Base-by-base conservation (phyloP, 1,140 invertebrate species). In the Drosophila dunni region DNA sequence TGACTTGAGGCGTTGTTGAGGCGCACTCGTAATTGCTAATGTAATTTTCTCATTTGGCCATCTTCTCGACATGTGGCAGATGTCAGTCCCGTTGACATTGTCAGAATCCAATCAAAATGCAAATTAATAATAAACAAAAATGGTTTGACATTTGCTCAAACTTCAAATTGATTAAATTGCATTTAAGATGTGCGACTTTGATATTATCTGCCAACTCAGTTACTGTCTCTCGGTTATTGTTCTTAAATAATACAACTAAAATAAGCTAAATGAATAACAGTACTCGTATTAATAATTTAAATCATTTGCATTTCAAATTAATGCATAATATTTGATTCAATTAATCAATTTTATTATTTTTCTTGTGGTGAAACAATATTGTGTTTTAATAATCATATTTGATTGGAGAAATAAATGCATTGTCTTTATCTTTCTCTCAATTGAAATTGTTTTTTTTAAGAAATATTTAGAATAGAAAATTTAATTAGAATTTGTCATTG, bases 61-160 rank as follows among this genome's bases (percentile, higher is more conserved):
- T 78, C 6, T 79, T 80, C 68, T 78, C 65, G 70, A 66, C 65
- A 77, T 74, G 83, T 76, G 72, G 61, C 61, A 61, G 64, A 77
- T 88, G 83, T 79, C 83, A 88, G 65, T 50, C 33, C 33, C 57
- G 67, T 77, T 88, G 83, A 82, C 83, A 82, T 54, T 79, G 62
- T 79, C 73, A 78, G 79, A 78, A 71, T 78, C 66, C 70, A 89
- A 89, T 89, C 84, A 89, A 89, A 78, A 89, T 89, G 84, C 84
- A 89, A 89, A 89, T 89, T 89, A 89, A 89, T 89, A 83, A 89
- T 84, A 89, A 89, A 89, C 84, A 89, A 81, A 83, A 89, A 75
- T 84, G 60, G 60, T 63, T 72, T 83, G 83, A 56, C 84, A 89
- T 75, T 80, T 83, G 48, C 70, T 70, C 70, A 72, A 88, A 72